Conservation (phyloP, 2,113 vertebrate genomes). For the Tragelaphus imberbis region DNA sequence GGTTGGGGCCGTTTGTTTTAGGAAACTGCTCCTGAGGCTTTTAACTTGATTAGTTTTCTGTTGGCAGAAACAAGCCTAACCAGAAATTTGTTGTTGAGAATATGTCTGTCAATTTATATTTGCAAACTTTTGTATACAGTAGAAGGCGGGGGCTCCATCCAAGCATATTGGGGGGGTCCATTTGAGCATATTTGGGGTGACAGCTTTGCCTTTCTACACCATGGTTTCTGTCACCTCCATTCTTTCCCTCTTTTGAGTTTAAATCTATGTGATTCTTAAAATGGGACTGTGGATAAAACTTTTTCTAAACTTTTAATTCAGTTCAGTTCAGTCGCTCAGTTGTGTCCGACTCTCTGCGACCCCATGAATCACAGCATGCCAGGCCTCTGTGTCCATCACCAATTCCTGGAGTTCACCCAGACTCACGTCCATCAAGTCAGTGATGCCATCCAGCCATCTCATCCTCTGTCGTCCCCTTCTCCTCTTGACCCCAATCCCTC, state of each 20-base stretch:
- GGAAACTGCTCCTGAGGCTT: conserved; percentile 47
- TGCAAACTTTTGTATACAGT: background rate
- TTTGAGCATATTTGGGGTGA: background rate
- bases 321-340: too few species aligned
- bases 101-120: background rate
- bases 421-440: too few species aligned
- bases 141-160: background rate
- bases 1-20: conserved; percentile 47
- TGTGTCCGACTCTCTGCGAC: too few species aligned
- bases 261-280: background rate
- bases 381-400: too few species aligned
- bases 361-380: too few species aligned
- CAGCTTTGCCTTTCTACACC: background rate
- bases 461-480: too few species aligned
- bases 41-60: conserved; percentile 56
- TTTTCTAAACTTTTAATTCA: background rate
- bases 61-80: conserved; percentile 20
- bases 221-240: background rate
- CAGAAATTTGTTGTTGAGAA: conserved; percentile 3
- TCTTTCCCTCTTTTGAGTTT: background rate
- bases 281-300: background rate
- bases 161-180: too few species aligned
- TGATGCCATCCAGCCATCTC: too few species aligned
- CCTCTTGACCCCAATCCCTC: too few species aligned
- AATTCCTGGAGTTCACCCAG: too few species aligned